Evolutionary conservation across 2,113 vertebrate species (phyloP).

Genomic region (Eptatretus burgeri): DNA sequence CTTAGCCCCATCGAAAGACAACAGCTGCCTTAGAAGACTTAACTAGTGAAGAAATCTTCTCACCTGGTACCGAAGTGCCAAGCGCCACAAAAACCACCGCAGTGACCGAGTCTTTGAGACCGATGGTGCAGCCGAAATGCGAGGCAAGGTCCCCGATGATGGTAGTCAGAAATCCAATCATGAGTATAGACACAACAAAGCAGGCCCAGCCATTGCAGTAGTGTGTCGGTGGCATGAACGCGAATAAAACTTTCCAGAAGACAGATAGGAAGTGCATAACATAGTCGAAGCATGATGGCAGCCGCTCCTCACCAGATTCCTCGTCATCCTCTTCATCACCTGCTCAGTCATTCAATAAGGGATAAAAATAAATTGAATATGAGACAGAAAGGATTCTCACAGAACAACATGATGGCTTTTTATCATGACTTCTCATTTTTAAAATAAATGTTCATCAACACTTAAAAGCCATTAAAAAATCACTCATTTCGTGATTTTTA

Average conservation of each 20-base stretch:
- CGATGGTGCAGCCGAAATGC: constrained; percentile 92
- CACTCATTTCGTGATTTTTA: too few species aligned
- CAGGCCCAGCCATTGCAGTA: constrained; percentile 91
- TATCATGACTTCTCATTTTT: too few species aligned
- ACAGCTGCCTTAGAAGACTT: too few species aligned
- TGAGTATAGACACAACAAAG: constrained; percentile 53
- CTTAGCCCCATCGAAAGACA: not conserved
- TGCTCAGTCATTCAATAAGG: too few species aligned
- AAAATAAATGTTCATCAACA: too few species aligned
- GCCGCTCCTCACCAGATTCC: constrained; percentile 42
- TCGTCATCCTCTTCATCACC: constrained; percentile 83
- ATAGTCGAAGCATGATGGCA: constrained; percentile 90
- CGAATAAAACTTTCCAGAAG: constrained; percentile 97
- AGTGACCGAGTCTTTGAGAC: constrained; percentile 87
- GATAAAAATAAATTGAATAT: too few species aligned
- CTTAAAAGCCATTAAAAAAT: too few species aligned
- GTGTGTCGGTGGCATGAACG: constrained; percentile 75
- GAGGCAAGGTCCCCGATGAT: constrained; percentile 79
- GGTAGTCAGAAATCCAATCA: constrained; percentile 73
- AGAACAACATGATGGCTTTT: too few species aligned
- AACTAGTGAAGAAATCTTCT: not conserved
- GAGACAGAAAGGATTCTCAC: too few species aligned
- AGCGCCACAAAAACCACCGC: constrained; percentile 81
- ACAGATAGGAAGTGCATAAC: constrained; percentile 98
- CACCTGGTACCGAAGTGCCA: constrained; percentile 79